Evolutionary conservation across 2,888 invertebrate species (phyloP), one percentile per base, ranked within the genome.

Genomic region (Drosophila sordidapex): DNA sequence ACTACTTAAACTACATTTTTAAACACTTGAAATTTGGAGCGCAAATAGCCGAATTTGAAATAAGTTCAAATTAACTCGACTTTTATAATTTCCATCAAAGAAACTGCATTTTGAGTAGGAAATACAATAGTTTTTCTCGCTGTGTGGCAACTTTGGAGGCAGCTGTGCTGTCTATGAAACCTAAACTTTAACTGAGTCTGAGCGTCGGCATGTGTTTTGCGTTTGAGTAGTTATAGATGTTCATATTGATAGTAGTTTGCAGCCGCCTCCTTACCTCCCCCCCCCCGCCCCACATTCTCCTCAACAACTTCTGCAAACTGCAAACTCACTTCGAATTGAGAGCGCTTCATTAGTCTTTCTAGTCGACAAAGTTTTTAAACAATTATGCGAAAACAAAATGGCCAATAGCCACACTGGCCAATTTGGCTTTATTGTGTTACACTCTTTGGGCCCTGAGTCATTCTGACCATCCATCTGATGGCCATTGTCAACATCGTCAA

Each of bases 301-400:
- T 8, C 2, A 15, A 46, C 15, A 46, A 13, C 35, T 21, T 53
- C 29, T 25, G 7, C 7, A 40, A 57, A 29, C 62, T 54, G 29
- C 33, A n/a, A 33, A 51, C 27, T 46, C 15, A 46, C 25, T 46
- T 46, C 4, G 73, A 80, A 38, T 74, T 74, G 49, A n/a, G 58
- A 49, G 54, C 82, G 70, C 80, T 87, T 87, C 86, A 87, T 90
- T 84, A 85, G 89, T 76, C 74, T 74, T 85, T 88, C 59, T 61
- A 46, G 59, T 70, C 36, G 66, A 69, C 51, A 71, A 68, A 73
- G 71, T 87, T 88, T 83, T 79, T 43, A 69, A 72, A 70, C 82
- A 89, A 87, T 89, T 82, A 84, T 72, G 76, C 48, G 71, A 66
- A 71, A 64, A 33, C 51, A 58, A 70, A 79, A 89, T 82, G 88